Evolutionary conservation across 2,113 vertebrate genomes (phyloP), one percentile per base, ranked within the genome.

Genomic region (Coryphaenoides rupestris): DNA sequence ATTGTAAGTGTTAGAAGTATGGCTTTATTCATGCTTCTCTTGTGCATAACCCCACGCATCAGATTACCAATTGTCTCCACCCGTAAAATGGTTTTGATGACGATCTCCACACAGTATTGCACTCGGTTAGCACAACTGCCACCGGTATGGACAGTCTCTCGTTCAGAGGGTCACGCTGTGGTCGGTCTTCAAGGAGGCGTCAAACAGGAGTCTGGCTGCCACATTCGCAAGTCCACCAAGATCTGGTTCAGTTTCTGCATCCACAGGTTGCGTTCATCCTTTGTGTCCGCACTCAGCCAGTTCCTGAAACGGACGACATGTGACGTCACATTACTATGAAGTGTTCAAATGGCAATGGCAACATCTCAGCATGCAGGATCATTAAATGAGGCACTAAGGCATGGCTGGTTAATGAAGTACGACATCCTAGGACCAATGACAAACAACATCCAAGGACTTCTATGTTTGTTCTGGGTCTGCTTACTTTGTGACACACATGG

Each of bases 221-320:
- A 99, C 90, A 94, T 96, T 2, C 94, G 94, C 73, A 99, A 91
- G 69, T 98, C 96, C 76, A 95, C 40, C 13, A 99, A 82, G 52
- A 96, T 92, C 84, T 98, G 96, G 83, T 98, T 99, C 66, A 99
- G 90, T 53, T 94, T 98, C 65, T 90, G 93, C 95, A 99, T 96
- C 96, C 97, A 99, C 69, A 98, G 90, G 46, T 95, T 96, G 64
- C 97, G 90, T 24, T 99, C 97, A 0, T 96, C 96, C 70, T 97
- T 98, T 2, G 96, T 98, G 82, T 99, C 97, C 1, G 97, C 96
- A n/a, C 95, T 95, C 40, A 99, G 85, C 97, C 96, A 99, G 87
- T 98, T 96, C 81, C 97, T 96, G 81, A 19, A 65, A 58, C 19
- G 26, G 46, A 49, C 4, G 21, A 15, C 2, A 22, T 12, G 54